phyloP scores from a whole-genome alignment of 2,888 invertebrate species.

The Melanostoma mellinum region DNA sequence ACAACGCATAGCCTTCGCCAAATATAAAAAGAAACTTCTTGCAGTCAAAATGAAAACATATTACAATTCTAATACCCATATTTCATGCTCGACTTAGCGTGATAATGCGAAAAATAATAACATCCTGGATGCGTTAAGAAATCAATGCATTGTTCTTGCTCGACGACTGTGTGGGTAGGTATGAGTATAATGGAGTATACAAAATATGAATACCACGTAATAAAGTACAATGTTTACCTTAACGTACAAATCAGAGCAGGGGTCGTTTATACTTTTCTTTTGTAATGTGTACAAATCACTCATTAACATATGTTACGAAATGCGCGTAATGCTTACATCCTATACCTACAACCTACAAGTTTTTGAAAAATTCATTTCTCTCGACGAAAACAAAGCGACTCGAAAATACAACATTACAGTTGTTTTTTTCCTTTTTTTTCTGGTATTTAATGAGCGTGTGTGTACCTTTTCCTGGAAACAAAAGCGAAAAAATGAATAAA shows the following conservation, averaged over 20 bases:
- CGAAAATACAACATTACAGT: conserved; percentile 25
- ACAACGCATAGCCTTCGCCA: no score
- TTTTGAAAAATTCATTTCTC: conserved; percentile 1
- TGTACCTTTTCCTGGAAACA: conserved; percentile 36
- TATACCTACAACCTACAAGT: conserved; percentile 2
- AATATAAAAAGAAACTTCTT: conserved; percentile 46
- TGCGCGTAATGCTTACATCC: conserved; percentile 9
- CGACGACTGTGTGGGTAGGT: neutral
- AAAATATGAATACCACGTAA: no score
- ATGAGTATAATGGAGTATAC: no score
- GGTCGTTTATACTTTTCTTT: neutral
- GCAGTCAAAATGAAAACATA: conserved; percentile 47
- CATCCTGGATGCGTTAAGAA: conserved; percentile 65
- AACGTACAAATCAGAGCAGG: neutral
- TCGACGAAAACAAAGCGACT: neutral
- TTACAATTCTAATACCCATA: conserved; percentile 64
- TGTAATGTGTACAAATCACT: neutral
- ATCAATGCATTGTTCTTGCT: conserved; percentile 65
- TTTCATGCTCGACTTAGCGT: conserved; percentile 61
- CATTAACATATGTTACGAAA: conserved; percentile 12
- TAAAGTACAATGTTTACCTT: no score
- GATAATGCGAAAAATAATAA: conserved; percentile 70
- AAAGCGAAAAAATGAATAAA: conserved; percentile 26
- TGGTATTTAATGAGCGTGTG: conserved; percentile 55
- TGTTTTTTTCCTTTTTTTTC: neutral